Evolutionary conservation across 2,113 vertebrate species (phyloP), one percentile per base, ranked within the genome.

Genomic region (Nipponia nippon): DNA sequence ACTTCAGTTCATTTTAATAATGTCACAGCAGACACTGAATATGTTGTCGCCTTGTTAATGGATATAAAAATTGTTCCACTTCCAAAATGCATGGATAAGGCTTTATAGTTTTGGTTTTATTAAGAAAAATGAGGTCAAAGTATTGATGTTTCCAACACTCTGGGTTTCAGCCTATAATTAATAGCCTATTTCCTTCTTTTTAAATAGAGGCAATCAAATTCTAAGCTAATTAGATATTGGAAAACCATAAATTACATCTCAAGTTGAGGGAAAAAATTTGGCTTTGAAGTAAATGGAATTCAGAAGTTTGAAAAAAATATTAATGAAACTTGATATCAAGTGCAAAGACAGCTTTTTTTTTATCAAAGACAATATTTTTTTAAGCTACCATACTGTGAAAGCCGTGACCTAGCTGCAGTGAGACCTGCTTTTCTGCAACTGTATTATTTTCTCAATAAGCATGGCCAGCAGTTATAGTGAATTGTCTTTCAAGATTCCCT

Each of bases 101-200:
- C 81, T 98, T 98, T 95, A 96, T 96, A 94, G 91, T 79, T 91
- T 50, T 59, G 90, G 94, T 97, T 98, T 98, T 97, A 97, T 97
- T 94, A 95, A 97, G 90, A 97, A 97, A 98, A 98, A 93, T 69
- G 47, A 93, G 90, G 94, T 97, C 92, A 94, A 96, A 95, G 61
- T 98, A 98, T 98, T 98, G 98, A 99, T 97, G 96, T 97, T 98
- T 49, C 89, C 91, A 97, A 98, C 93, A 94, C 58, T 97, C 96
- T 69, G 42, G 59, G 80, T 96, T 96, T 96, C 83, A 83, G 55
- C 40, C 94, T 96, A 94, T 98, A 98, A 98, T 97, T 98, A 97
- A 96, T 96, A 96, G 65, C 65, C 96, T 97, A 96, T 97, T 97
- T 98, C 96, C 87, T 96, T 96, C 88, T 83, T 77, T 97, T 98